phyloP scores from a whole-genome alignment of 2,888 invertebrate genomes.

The Oscheius sp. region DNA sequence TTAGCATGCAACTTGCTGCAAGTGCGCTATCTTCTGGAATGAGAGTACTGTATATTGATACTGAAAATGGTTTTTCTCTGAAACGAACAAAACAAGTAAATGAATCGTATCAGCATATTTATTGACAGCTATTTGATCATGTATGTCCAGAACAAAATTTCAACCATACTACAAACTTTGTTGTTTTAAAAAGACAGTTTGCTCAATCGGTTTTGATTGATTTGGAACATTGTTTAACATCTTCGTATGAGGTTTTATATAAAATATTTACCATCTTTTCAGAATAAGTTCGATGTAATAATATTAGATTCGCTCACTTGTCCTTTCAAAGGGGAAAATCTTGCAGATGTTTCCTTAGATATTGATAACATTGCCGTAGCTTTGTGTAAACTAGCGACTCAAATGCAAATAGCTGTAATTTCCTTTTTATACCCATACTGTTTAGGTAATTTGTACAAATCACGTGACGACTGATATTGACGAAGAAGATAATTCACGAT shows the following conservation, averaged over 20 bases:
- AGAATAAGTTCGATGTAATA: constrained; percentile 6
- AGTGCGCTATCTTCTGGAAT: neutral
- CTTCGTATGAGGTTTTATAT: no score
- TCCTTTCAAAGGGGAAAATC: constrained; percentile 13
- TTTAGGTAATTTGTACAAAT: constrained; percentile 28
- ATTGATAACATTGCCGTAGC: neutral
- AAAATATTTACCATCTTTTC: neutral
- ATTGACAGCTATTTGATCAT: no score
- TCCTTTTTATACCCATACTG: no score
- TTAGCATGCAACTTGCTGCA: constrained; percentile 25
- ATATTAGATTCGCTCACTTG: constrained; percentile 25
- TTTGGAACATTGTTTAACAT: no score
- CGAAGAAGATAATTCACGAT: neutral
- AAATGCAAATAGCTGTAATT: constrained; percentile 6
- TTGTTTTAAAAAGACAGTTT: no score
- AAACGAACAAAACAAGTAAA: constrained; percentile 12
- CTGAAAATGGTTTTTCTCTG: constrained; percentile 23
- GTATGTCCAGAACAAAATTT: no score
- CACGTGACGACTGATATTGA: constrained; percentile 22
- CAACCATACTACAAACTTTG: no score
- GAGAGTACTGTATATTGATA: constrained; percentile 27
- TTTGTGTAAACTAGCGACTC: constrained; percentile 18
- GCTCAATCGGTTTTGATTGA: no score
- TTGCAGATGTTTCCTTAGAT: neutral
- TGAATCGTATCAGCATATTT: no score